Conservation (phyloP, 2,113 vertebrate species). For the Ellobius talpinus region DNA sequence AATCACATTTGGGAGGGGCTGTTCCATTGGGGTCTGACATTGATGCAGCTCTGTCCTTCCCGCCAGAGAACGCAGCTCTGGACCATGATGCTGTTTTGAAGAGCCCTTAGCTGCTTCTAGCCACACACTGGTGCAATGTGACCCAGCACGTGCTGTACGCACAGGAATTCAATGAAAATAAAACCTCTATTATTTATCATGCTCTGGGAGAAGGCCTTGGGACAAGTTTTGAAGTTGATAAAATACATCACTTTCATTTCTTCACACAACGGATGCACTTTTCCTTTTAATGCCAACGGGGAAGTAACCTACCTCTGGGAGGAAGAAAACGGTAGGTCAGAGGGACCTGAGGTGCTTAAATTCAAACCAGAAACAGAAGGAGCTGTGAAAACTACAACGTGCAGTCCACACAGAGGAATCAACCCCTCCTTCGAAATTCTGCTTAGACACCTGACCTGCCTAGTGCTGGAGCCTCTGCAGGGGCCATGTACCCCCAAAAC, state of each 20-base stretch:
- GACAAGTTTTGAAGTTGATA: conserved; percentile 74
- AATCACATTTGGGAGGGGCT: conserved; percentile 53
- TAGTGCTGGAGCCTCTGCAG: not conserved
- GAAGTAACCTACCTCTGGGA: conserved; percentile 74
- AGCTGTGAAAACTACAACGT: not conserved
- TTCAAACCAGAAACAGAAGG: not conserved
- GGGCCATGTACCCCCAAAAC: too few relatives aligned
- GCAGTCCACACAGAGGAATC: not conserved
- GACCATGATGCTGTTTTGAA: conserved; percentile 48
- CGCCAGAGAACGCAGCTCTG: not conserved
- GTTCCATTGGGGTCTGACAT: conserved; percentile 27
- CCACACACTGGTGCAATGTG: conserved; percentile 28
- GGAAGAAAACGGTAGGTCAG: conserved; percentile 53
- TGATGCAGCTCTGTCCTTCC: conserved; percentile 13
- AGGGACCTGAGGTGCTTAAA: conserved; percentile 55
- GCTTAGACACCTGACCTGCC: not conserved
- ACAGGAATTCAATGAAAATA: conserved; percentile 68
- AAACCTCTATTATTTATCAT: conserved; percentile 66
- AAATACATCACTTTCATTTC: conserved; percentile 70
- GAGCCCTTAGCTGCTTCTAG: conserved; percentile 57
- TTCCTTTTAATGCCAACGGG: conserved; percentile 68
- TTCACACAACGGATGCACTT: conserved; percentile 70
- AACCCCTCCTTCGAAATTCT: not conserved
- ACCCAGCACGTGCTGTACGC: conserved; percentile 61
- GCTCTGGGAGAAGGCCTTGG: conserved; percentile 70